Base-by-base conservation (phyloP, 92 coral and sea anemone genomes). In the Phymanthus crucifer region DNA sequence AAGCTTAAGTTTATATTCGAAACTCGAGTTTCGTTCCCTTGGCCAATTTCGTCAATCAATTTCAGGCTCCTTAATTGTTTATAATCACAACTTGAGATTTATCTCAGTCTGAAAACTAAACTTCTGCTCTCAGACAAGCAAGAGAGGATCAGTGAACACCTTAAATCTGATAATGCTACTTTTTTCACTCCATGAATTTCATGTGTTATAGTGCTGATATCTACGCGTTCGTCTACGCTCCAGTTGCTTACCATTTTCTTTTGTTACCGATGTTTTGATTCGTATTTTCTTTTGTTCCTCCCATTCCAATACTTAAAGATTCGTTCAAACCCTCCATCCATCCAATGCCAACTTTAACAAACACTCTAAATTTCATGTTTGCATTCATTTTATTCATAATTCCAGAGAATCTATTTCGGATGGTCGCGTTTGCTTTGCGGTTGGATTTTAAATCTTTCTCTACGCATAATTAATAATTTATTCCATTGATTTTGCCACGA, bases 401-500 rank as follows among this genome's bases (percentile, higher is more conserved):
- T 24, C 18, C 18, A 61, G 68, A 24, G 26, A 61, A 61, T 61
- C 2, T 24, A 29, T 61, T 61, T 61, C 34, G 68, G 11, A 24
- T 61, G 26, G 16, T 21, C 18, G 4, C 68, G 35, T 61, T 61
- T 61, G 32, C 17, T 31, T 71, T 27, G 46, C 72, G 46, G 14
- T 61, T 50, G 38, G 61, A 70, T 31, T 77, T 75, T 64, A 76
- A 50, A 19, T 21, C 57, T 64, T 77, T 36, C 68, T 77, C 36
- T 66, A 66, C 61, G 36, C 29, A 16, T 24, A 26, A 80, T 86
- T 40, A 86, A 86, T 86, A 48, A 86, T 86, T 86, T 10, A 86
- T 86, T 17, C 72, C 86, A 74, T 86, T 86, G 79, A 81, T 58
- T 43, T 72, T 86, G 90, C 90, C 90, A 86, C 90, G 90, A 83